phyloP scores from a whole-genome alignment of 1,140 invertebrate genomes.

The Drosophila sturtevanti region DNA sequence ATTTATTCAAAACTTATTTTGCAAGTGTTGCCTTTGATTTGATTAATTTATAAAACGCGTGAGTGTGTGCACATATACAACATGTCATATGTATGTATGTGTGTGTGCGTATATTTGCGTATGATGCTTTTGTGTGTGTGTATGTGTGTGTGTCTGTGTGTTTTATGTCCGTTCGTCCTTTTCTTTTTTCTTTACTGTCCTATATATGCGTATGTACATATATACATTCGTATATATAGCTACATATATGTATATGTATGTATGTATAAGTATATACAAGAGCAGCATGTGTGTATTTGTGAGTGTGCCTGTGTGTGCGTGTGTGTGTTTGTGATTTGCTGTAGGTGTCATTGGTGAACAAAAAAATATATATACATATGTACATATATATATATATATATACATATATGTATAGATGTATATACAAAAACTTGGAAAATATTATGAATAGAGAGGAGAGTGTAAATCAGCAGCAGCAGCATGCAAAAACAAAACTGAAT shows the following conservation, averaged over 20 bases:
- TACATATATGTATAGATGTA: too few species aligned
- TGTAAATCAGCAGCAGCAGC: too few species aligned
- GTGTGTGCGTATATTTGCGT: constrained; percentile 9
- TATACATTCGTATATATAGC: constrained; percentile 7
- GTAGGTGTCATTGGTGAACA: constrained; percentile 67
- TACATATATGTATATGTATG: constrained; percentile 21
- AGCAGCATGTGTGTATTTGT: constrained; percentile 10
- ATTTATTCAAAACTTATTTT: constrained; percentile 61
- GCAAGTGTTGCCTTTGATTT: constrained; percentile 71
- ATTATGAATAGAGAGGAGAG: constrained; percentile 17
- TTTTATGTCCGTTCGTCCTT: background rate
- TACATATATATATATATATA: too few species aligned
- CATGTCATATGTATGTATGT: too few species aligned
- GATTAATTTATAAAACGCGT: constrained; percentile 70
- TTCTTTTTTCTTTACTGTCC: background rate
- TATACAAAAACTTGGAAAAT: constrained; percentile 16
- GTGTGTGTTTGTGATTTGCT: constrained; percentile 57
- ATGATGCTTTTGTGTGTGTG: constrained; percentile 27
- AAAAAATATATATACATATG: too few species aligned
- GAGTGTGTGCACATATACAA: constrained; percentile 17
- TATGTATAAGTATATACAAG: constrained; percentile 13
- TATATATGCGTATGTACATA: constrained; percentile 3
- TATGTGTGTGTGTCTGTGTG: constrained; percentile 11
- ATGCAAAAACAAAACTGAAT: background rate
- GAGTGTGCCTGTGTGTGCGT: constrained; percentile 18